Conservation (phyloP, 2,797 vertebrate species). For the Myripristis jacobus region DNA sequence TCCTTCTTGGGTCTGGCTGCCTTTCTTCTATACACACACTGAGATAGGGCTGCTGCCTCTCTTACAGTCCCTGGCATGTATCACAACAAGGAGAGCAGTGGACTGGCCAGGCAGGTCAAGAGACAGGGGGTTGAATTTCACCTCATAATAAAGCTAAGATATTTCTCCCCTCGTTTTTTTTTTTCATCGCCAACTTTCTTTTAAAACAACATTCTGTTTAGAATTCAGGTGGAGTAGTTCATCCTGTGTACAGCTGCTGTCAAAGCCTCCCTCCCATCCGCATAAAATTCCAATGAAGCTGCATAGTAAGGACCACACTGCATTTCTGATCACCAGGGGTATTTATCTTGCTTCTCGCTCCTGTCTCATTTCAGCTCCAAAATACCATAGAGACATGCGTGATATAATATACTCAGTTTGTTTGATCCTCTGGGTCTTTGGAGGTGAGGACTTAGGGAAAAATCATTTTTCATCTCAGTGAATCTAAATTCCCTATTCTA, state of each 20-base stretch:
- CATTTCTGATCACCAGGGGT: slow-evolving; percentile 13
- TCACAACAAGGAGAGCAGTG: slow-evolving; percentile 23
- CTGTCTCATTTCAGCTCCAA: slow-evolving; percentile 30
- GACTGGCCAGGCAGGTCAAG: slow-evolving; percentile 10
- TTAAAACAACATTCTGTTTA: slow-evolving; percentile 34
- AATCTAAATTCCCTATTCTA: slow-evolving; percentile 42
- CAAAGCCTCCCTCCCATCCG: slow-evolving; percentile 23
- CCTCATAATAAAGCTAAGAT: background rate
- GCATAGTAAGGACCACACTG: slow-evolving; percentile 25
- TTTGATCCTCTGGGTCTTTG: slow-evolving; percentile 35
- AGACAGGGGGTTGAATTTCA: slow-evolving; percentile 15
- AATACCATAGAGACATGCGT: slow-evolving; percentile 30
- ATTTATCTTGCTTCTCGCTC: slow-evolving; percentile 42
- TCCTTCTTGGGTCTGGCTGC: slow-evolving; percentile 29
- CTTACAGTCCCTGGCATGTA: slow-evolving; percentile 12
- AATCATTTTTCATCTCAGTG: slow-evolving; percentile 65
- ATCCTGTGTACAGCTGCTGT: slow-evolving; percentile 32
- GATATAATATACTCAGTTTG: slow-evolving; percentile 27
- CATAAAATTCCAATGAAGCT: slow-evolving; percentile 32
- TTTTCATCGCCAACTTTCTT: too few relatives aligned
- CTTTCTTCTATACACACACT: slow-evolving; percentile 31
- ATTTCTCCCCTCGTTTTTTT: background rate
- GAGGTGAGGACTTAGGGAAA: slow-evolving; percentile 46
- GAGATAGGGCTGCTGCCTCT: slow-evolving; percentile 6
- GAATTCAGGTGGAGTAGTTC: slow-evolving; percentile 29